These are phyloP conservation scores for Anoncus sp. DNA, from an alignment of 2,888 invertebrate genomes.

Conservation along the genomic window DNA sequence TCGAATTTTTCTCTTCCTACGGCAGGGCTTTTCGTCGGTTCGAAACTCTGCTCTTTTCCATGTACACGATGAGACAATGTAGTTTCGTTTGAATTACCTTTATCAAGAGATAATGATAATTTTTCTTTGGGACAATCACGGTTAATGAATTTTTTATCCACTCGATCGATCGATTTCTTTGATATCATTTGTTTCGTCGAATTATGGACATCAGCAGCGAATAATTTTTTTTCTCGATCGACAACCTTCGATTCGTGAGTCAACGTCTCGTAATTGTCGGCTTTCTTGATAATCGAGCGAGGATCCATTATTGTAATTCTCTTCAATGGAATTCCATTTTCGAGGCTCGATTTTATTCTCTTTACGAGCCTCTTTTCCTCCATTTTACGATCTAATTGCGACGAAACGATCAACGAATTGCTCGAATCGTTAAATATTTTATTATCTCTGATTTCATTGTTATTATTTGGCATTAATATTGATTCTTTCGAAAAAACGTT, in stretches of 20 bases:
- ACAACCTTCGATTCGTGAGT: background rate
- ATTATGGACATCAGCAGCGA: constrained; percentile 19
- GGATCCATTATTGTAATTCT: constrained; percentile 58
- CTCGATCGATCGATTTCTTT: constrained; percentile 9
- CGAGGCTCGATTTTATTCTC: constrained; percentile 57
- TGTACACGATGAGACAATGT: constrained; percentile 41
- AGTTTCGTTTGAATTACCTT: constrained; percentile 25
- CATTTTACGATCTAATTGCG: background rate
- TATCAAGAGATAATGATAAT: constrained; percentile 23
- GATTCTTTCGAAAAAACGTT: background rate
- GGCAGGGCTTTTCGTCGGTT: background rate
- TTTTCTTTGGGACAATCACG: constrained; percentile 11
- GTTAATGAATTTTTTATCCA: background rate
- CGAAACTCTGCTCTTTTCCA: constrained; percentile 16
- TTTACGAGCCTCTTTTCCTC: constrained; percentile 43
- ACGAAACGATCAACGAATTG: background rate
- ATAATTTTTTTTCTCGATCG: constrained; percentile 7
- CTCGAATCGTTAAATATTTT: background rate
- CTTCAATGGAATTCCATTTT: constrained; percentile 56
- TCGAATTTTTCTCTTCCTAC: background rate
- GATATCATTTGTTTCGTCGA: constrained; percentile 18
- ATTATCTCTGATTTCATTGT: background rate
- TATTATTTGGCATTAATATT: background rate
- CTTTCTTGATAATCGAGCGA: background rate
- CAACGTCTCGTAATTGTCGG: background rate